A percentile compares a stretch with the other conserved stretches of the same genome.
Conservation (phyloP, 2,113 vertebrate genomes). For the Paramisgurnus dabryanus region DNA sequence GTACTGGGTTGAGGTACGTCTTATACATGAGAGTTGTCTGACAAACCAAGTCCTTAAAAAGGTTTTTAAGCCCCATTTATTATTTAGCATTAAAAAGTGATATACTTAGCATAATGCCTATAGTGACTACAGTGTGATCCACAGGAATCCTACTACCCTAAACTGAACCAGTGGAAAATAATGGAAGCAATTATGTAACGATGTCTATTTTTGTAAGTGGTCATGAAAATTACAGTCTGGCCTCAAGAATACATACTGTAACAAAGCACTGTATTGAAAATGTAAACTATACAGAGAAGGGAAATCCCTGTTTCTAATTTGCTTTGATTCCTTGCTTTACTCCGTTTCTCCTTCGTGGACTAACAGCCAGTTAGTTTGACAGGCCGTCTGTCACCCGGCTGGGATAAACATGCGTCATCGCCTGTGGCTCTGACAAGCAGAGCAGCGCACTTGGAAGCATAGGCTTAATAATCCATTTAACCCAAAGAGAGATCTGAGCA, state of each 20-base stretch:
- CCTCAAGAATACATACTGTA: conserved; percentile 13
- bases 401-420: conserved; percentile 42
- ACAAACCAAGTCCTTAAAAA: conserved; percentile 7
- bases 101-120: neutral
- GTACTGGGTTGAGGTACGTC: neutral
- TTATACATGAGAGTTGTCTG: neutral
- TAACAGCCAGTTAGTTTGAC: conserved; percentile 21
- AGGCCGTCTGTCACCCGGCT: neutral
- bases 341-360: conserved; percentile 6
- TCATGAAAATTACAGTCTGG: conserved; percentile 3
- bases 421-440: conserved; percentile 24
- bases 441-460: conserved; percentile 18
- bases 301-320: neutral
- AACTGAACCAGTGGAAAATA: neutral
- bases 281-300: conserved; percentile 5
- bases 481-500: conserved; percentile 42
- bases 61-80: neutral
- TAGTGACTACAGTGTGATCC: neutral
- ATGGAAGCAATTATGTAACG: conserved; percentile 16
- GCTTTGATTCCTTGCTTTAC: neutral
- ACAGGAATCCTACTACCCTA: conserved; percentile 21
- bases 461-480: conserved; percentile 50
- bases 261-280: conserved; percentile 15
- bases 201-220: conserved; percentile 13
- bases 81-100: conserved; percentile 5